These are phyloP conservation scores for Antennarius striatus DNA, from an alignment of 2,113 vertebrate genomes.

Conservation along the genomic window DNA sequence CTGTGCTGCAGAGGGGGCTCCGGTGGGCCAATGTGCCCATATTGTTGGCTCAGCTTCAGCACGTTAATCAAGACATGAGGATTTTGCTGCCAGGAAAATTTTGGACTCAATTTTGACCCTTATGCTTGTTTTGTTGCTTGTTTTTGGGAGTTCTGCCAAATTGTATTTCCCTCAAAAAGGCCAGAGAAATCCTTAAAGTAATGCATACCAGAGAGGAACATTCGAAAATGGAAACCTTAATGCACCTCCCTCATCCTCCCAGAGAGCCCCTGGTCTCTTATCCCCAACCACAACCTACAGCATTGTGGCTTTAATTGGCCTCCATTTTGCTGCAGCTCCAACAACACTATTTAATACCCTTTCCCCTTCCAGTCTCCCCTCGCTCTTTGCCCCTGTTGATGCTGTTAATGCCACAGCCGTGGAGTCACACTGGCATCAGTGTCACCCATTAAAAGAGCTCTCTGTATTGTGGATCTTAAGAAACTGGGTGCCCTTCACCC, in stretches of 20 bases:
- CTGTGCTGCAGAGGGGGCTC: constrained; percentile 13
- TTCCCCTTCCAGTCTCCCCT: not conserved
- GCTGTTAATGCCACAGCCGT: constrained; percentile 17
- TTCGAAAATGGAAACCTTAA: constrained; percentile 43
- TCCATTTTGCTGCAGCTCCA: constrained; percentile 43
- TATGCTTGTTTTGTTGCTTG: constrained; percentile 53
- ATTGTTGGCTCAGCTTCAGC: constrained; percentile 42
- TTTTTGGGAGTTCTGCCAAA: constrained; percentile 55
- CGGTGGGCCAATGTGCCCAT: constrained; percentile 39
- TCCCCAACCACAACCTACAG: constrained; percentile 39
- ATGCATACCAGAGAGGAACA: constrained; percentile 35
- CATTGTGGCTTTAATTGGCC: constrained; percentile 54
- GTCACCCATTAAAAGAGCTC: constrained; percentile 23
- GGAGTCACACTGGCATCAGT: constrained; percentile 17
- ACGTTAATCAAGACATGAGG: constrained; percentile 55
- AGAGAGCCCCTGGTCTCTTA: constrained; percentile 5
- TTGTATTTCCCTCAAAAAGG: constrained; percentile 28
- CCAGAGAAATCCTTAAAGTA: constrained; percentile 26
- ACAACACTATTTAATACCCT: constrained; percentile 25
- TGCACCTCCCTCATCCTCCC: constrained; percentile 7
- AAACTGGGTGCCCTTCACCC: constrained; percentile 42
- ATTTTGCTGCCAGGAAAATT: constrained; percentile 59
- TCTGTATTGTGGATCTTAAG: constrained; percentile 40
- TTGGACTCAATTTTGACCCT: constrained; percentile 55
- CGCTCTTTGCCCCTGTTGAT: constrained; percentile 27